A percentile compares a stretch with the other conserved stretches of the same genome.
phyloP scores from a whole-genome alignment of 2,888 invertebrate species.

The Selenia dentaria region DNA sequence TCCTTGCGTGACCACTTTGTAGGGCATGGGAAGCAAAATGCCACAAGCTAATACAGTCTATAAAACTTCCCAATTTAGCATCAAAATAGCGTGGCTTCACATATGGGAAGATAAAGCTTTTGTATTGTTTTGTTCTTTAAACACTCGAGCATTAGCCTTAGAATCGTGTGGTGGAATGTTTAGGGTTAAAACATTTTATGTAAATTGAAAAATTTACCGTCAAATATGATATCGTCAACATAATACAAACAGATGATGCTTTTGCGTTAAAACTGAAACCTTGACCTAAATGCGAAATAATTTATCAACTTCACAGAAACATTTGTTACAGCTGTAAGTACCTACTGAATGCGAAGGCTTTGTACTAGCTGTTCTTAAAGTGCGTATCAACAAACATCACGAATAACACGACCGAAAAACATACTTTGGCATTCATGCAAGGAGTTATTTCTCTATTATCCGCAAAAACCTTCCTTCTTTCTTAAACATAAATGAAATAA shows the following conservation, averaged over 20 bases:
- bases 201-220: constrained; percentile 13
- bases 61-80: constrained; percentile 8
- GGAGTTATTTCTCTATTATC: too few relatives aligned
- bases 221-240: constrained; percentile 6
- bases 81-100: constrained; percentile 11
- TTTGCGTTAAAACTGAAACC: constrained; percentile 9
- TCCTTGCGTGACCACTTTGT: constrained; percentile 30
- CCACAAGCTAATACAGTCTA: constrained; percentile 2
- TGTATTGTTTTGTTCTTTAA: not conserved
- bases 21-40: constrained; percentile 12
- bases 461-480: too few relatives aligned
- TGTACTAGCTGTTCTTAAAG: not conserved
- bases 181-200: constrained; percentile 3
- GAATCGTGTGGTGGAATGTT: constrained; percentile 1
- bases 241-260: constrained; percentile 4
- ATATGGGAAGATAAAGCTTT: not conserved
- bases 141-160: not conserved
- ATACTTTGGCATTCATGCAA: not conserved
- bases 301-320: constrained; percentile 6
- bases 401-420: not conserved
- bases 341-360: not conserved
- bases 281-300: constrained; percentile 12
- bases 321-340: not conserved
- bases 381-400: not conserved
- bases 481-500: too few relatives aligned